Base-by-base conservation (phyloP, 2,797 vertebrate species). In the Tokudaia muenninki region DNA sequence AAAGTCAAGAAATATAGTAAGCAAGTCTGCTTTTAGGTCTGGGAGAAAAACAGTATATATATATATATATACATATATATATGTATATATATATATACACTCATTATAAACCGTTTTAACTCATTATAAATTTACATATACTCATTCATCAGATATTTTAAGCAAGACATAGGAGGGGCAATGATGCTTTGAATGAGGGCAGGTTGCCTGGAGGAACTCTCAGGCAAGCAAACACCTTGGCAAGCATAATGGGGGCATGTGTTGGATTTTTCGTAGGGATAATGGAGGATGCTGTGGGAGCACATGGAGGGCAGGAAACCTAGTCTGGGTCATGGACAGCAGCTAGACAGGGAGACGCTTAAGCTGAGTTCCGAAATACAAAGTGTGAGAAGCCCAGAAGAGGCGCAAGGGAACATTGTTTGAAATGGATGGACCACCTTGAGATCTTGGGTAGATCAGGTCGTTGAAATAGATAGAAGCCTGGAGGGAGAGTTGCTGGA, bases 201-300 rank as follows among this genome's bases (percentile, higher is more conserved):
- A 67, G 59, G 22, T 44, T 19, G 77, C 84, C 81, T 92, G 72
- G 78, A 70, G 95, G 78, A 94, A 89, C 93, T 86, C 95, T 37
- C 70, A 65, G 86, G 84, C n/a, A 88, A 91, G 67, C 57, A 65
- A 72, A 44, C 16, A 47, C 31, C n/a, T 0, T 19, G 86, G 44
- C 44, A 80, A 87, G 82, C 37, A 89, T 50, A 90, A 84, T 17
- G 19, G 67, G 74, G 50, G 70, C 9, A 3, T 59, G 74, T 74
- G 86, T 92, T 57, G 61, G 6, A 21, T 26, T 61, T 74, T 11
- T n/a, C 52, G 19, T 0, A 41, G 92, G 86, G 84, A 74, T 92
- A 94, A 91, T 16, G 87, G 78, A 94, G 77, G 79, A 52, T 17
- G n/a, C 57, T 10, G 0, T 34, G 67, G n/a, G 22, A 91, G 72